Base-by-base conservation (phyloP, 2,888 invertebrate genomes). In the Ferrisia virgata region DNA sequence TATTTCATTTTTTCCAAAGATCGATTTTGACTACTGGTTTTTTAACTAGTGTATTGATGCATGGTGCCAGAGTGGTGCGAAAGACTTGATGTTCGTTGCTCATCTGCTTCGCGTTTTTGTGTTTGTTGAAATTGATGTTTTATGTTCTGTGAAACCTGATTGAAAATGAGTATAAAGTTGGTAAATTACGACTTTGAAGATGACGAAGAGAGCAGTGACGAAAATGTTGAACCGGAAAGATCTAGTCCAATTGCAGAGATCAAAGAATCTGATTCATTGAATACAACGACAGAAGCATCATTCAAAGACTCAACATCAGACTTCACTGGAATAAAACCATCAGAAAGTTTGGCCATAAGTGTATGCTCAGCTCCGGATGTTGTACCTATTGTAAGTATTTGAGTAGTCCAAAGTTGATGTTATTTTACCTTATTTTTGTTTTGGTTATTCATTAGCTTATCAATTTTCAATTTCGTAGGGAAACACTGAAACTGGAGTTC, bases 281-380 rank as follows among this genome's bases (percentile, higher is more conserved):
- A 79, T 53, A 0, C 47, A 18, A 53, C 25, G 28, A 6, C 13
- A 33, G 53, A 47, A 9, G 53, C 18, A 9, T 13, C 28, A 31
- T 8, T 13, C 18, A 4, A 22, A 15, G 9, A 6, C 15, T 0
- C 43, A 2, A 9, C 47, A 18, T 11, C 47, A 8, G 53, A 18
- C 8, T 80, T 28, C n/a, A 1, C 15, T 18, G 28, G 0, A 15
- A 33, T 33, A 4, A 80, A 80, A n/a, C 31, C 80, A 33, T 81
- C 43, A 2, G 36, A 82, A 64, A 39, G 22, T 28, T 39, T 76
- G 28, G 76, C 76, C 4, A n/a, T 83, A 8, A 83, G 83, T 43
- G 72, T 83, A 13, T 83, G 83, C n/a, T 15, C 96, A 36, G 95
- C 96, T 0, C 97, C 97, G 0, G 90, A 92, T 69, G 96, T 96